Base-by-base conservation (phyloP, 2,888 invertebrate species). In the Lepidonotus clava region DNA sequence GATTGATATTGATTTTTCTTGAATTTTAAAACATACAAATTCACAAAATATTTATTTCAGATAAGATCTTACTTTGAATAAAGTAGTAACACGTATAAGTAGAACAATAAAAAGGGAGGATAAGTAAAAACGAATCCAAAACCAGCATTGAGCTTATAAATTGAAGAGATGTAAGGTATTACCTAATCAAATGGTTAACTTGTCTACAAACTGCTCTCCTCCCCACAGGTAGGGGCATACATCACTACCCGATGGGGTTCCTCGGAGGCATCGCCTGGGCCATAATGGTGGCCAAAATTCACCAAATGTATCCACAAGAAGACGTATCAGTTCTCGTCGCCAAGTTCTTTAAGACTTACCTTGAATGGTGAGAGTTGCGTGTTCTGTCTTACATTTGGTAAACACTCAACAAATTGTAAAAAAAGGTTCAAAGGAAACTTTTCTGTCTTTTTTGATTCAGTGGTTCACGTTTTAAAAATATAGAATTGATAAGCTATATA, bases 211-310 rank as follows among this genome's bases (percentile, higher is more conserved):
- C n/a, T n/a, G n/a, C n/a, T n/a, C n/a, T n/a, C n/a, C n/a, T n/a
- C n/a, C n/a, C n/a, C n/a, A 24, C 84, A 84, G 84, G 56, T 11
- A 34, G 51, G 14, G 34, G 61, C 38, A 36, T 84, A 14, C 38
- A 84, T 34, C 21, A 61, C 32, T 53, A 41, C 41, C 21, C 56
- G 8, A n/a, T 84, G 0, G 84, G 84, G 6, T 84, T 84, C 41
- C 61, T 61, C 6, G 84, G 84, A 36, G 84, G 84, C 18, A 84
- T 84, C 5, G 56, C 84, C 1, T 84, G 84, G 84, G 56, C 84
- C 21, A 56, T 84, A 8, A 4, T 84, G 36, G 84, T 84, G 0
- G 84, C 84, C 32, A 53, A 51, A 34, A 36, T 61, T 36, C 32
- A 21, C n/a, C 84, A 84, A 28, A 24, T 56, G 5, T 84, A 61